These are phyloP conservation scores for Rhynchopsitta pachyrhyncha DNA, from an alignment of 2,113 vertebrate species.

Conservation along the genomic window DNA sequence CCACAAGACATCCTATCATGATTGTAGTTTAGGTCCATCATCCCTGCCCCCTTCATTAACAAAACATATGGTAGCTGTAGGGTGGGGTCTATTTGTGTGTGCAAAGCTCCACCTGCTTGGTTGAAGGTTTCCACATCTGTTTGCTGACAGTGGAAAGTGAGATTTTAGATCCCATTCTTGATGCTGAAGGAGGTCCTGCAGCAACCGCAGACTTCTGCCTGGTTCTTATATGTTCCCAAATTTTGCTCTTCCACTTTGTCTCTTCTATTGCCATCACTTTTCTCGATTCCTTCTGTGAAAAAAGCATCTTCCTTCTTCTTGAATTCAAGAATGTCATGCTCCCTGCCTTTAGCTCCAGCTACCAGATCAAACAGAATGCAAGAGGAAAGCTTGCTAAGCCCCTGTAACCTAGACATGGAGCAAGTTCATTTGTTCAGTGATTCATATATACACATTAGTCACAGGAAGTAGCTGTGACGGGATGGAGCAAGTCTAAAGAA, in stretches of 20 bases:
- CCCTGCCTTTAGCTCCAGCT: not conserved
- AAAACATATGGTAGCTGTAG: not conserved
- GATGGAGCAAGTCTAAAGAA: not conserved
- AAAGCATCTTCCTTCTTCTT: not conserved
- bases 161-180: not conserved
- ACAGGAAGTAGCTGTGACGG: not conserved
- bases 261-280: not conserved
- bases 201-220: not conserved
- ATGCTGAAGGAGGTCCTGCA: not conserved
- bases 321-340: not conserved
- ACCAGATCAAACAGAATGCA: not conserved
- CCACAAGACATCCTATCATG: not conserved
- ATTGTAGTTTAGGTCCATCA: not conserved
- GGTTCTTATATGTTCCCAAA: not conserved
- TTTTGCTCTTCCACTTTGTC: not conserved
- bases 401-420: not conserved
- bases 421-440: not conserved
- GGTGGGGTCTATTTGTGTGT: fast-evolving
- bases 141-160: not conserved
- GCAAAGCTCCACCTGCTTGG: not conserved
- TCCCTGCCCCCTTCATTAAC: not conserved
- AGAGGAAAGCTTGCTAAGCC: not conserved
- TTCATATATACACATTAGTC: not conserved
- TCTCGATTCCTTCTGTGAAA: not conserved
- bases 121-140: not conserved